Base-by-base conservation (phyloP, 2,113 vertebrate genomes). In the Arvicanthis niloticus region DNA sequence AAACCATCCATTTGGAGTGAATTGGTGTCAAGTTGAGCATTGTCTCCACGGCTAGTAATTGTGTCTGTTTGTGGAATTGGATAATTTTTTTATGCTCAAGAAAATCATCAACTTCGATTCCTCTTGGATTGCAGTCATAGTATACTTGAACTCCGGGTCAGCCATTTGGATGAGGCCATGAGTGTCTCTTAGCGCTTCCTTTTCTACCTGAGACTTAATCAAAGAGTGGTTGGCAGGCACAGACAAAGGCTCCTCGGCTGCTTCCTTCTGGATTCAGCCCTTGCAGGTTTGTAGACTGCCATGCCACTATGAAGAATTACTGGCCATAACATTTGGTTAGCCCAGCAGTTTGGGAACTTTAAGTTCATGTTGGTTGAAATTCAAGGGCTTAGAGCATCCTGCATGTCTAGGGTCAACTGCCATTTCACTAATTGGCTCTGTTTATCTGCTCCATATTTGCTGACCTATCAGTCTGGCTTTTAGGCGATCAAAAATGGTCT, bases 41-140 rank as follows among this genome's bases (percentile, higher is more conserved):
- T 89, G 65, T 31, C 53, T 95, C 51, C 48, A 87, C 93, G 85
- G 53, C 51, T 53, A 53, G 6, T 45, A 88, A 72, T 42, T 68
- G 70, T 53, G 62, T 88, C 89, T 97, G 9, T 92, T 65, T 91
- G 96, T 26, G n/a, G 92, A 97, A 70, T 45, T 78, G 78, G 81
- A 60, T 29, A 68, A 45, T 85, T 82, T 96, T 91, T 98, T 87
- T 94, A 60, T 92, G 75, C 85, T 95, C 21, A 70, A 87, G 77
- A 86, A 95, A 93, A 75, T 96, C 37, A 94, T 89, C 80, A 94
- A 75, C 17, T 93, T 94, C 34, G 7, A 4, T 7, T 68, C 24
- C 22, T 3, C 7, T 0, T 45, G 19, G 67, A 60, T 75, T 60
- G 76, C 72, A 76, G 45, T 89, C 87, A n/a, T 58, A 37, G 12